Base-by-base conservation (phyloP, 2,888 invertebrate genomes). In the Spialia ferax region DNA sequence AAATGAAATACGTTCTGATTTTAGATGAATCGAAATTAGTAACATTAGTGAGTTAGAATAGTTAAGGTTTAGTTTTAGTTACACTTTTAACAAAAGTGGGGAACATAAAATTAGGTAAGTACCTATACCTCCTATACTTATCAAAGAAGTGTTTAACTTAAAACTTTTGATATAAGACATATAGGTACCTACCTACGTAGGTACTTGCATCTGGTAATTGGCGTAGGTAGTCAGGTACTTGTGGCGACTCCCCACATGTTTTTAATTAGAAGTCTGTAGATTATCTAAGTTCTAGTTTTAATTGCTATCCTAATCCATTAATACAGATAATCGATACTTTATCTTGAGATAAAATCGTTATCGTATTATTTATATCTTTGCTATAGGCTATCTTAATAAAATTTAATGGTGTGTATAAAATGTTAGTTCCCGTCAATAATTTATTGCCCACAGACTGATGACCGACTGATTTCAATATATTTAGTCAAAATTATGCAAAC, bases 331-430 rank as follows among this genome's bases (percentile, higher is more conserved):
- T 62, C 35, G 35, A 52, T 35, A 62, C 23, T 52, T 52, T 54
- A 62, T 62, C 52, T 26, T 15, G 10, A 8, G 62, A 62, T 62
- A 62, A 15, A 18, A 62, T 62, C 62, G 52, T 63, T 54, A 63
- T 63, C 62, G 52, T 38, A 26, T 54, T 63, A 54, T 54, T 63
- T 52, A 63, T 63, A 38, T 15, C n/a, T 32, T 38, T 15, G 26
- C 20, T 35, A 23, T 35, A 61, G 20, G 8, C 35, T 23, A 52
- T 52, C 50, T 62, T 29, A 50, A 22, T 32, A 52, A 52, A 52
- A 11, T 18, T 62, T 62, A 62, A 62, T 52, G 38, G 52, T 18
- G 20, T 26, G 10, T 61, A 61, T 61, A 50, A 61, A 61, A 61
- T 61, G 61, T 50, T 22, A 35, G 22, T 50, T 50, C 22, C 1